Evolutionary conservation across 2,113 vertebrate genomes (phyloP), one percentile per base, ranked within the genome.

Genomic region (Serilophus lunatus): DNA sequence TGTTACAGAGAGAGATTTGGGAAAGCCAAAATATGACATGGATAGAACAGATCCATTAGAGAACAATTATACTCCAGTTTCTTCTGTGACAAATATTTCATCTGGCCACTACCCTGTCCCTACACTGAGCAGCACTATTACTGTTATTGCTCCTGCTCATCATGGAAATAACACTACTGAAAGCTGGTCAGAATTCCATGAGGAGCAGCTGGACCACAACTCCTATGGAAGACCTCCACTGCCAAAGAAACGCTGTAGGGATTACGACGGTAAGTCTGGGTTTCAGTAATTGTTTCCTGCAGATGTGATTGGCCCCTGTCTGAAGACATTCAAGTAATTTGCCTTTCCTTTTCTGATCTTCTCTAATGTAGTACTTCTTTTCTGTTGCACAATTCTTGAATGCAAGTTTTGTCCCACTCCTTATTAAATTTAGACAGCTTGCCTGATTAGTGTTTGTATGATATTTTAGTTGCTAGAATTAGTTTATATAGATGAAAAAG

Each of bases 41-140:
- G 99, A 99, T 80, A 98, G 98, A 78, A 81, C 97, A 75, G 98
- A 99, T 88, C 95, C 97, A 3, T 91, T 97, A 24, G 99, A 99
- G 86, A 98, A 98, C 82, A 98, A 98, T 82, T 99, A 99, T 96
- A 97, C 98, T 88, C 98, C 98, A 22, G 97, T 98, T 81, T 97
- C 98, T 77, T 98, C 99, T 20, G 98, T 98, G 68, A 97, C 99
- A 56, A 98, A 97, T 85, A 98, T 98, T 88, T 97, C 98, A 86
- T 98, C 99, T 6, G 96, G 98, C 45, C 99, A 99, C 91, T 99
- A 99, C 86, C 99, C 99, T 42, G 99, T 99, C 84, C 99, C 99
- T 85, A 98, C 99, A 7, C 96, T 99, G 96, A 99, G 99, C 97
- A 99, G 99, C 97, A 99, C 99, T 84, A 99, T 99, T 84, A 99